phyloP scores from a whole-genome alignment of 2,797 vertebrate genomes.

The Sebastes wilsoni region DNA sequence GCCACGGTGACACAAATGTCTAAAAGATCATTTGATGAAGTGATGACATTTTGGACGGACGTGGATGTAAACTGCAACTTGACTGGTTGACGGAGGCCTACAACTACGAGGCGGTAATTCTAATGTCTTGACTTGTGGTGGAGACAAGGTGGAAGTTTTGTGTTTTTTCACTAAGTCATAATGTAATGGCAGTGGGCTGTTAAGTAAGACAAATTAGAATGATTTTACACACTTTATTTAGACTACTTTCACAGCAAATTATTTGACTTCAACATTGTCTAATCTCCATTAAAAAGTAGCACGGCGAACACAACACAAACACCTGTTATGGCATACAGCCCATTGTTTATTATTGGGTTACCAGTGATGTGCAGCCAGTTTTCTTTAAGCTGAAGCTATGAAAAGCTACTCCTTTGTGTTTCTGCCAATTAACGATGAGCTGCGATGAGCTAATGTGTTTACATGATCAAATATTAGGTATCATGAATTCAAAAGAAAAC shows the following conservation, averaged over 20 bases:
- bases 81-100: no score
- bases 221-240: conserved; percentile 4
- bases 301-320: background rate
- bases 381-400: conserved; percentile 16
- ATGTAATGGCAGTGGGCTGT: background rate
- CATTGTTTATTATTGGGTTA: conserved; percentile 31
- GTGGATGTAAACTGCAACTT: no score
- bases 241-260: background rate
- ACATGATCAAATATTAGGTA: conserved; percentile 4
- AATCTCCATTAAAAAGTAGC: conserved; percentile 13
- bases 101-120: no score
- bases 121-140: no score
- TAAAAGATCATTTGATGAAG: no score
- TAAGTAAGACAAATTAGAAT: background rate
- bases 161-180: background rate
- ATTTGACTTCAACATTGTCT: conserved; percentile 3
- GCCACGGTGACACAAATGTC: no score
- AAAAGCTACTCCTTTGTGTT: conserved; percentile 16
- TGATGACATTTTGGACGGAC: no score
- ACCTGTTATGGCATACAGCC: conserved; percentile 27
- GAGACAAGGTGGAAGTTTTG: background rate
- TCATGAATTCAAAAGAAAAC: background rate
- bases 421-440: conserved; percentile 14
- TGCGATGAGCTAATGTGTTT: conserved; percentile 9
- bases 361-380: conserved; percentile 40